A percentile compares a stretch with the other conserved stretches of the same genome.
Conservation (phyloP, 1,140 invertebrate species). For the Rhyzopertha dominica region DNA sequence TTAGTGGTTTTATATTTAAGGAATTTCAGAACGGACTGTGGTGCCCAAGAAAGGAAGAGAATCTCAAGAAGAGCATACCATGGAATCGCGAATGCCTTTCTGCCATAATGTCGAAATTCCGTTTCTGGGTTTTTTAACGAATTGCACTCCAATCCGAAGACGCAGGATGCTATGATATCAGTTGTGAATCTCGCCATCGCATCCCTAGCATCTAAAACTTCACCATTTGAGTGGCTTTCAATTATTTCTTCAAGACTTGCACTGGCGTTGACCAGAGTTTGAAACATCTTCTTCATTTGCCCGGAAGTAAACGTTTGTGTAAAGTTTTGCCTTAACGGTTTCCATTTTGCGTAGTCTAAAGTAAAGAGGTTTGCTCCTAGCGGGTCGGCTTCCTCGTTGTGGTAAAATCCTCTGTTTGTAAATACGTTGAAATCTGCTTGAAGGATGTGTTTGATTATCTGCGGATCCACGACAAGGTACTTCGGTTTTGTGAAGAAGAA, state of each 20-base stretch:
- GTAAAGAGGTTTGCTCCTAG: conserved; percentile 51
- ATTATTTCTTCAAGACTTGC: conserved; percentile 40
- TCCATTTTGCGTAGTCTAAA: conserved; percentile 48
- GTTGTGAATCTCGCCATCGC: conserved; percentile 56
- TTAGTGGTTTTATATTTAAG: conserved; percentile 11
- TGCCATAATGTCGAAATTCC: conserved; percentile 47
- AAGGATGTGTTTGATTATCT: conserved; percentile 53
- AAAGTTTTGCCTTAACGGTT: conserved; percentile 46
- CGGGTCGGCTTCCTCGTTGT: conserved; percentile 50
- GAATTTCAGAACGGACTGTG: background rate
- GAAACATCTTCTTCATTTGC: conserved; percentile 51
- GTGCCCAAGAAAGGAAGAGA: conserved; percentile 2
- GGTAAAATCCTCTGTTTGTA: conserved; percentile 51
- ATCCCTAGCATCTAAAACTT: conserved; percentile 51
- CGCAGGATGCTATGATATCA: conserved; percentile 59
- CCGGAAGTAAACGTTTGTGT: conserved; percentile 48
- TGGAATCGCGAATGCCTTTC: conserved; percentile 21
- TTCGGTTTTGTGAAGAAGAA: conserved; percentile 45
- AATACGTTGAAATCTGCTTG: conserved; percentile 58
- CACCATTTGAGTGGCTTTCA: conserved; percentile 31
- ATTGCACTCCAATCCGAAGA: conserved; percentile 58
- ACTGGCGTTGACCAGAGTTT: conserved; percentile 40
- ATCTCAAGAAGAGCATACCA: background rate
- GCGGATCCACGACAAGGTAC: conserved; percentile 35
- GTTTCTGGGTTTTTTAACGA: conserved; percentile 51